Evolutionary conservation across 2,797 vertebrate genomes (phyloP), one percentile per base, ranked within the genome.

Genomic region (Aphelocoma californica): DNA sequence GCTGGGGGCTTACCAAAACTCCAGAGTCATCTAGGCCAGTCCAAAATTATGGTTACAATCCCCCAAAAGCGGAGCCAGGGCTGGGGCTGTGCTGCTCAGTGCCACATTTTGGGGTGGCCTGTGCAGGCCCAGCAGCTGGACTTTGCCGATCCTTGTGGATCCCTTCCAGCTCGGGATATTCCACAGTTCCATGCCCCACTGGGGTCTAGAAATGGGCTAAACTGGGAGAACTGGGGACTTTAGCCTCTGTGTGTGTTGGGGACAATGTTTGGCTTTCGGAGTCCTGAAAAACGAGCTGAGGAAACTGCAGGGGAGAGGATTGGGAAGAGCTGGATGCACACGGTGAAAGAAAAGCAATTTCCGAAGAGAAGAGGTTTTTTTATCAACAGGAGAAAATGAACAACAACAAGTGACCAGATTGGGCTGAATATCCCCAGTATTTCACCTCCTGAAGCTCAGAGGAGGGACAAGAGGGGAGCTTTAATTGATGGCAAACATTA

Each of bases 401-500:
- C 58, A 81, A 24, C 16, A 21, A 28, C 6, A 38, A 92, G 50
- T 72, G 82, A 32, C 72, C 61, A 28, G 25, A 45, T 18, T 91
- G 10, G 11, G 61, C 65, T 62, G 54, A 44, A 4, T 18, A 58
- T 73, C 40, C 66, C 31, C 9, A 25, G 28, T 14, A 20, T 81
- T 54, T 81, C 50, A 11, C 42, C 32, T 51, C n/a, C 58, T n/a
- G 31, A 78, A 75, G n/a, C 88, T 84, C 9, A 0, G 29, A 45
- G 60, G 17, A 78, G 44, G 42, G 61, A 83, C 67, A 64, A 28
- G 50, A 78, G 44, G 62, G 38, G 51, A 83, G 54, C 8, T 81
- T 88, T 91, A 92, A 92, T 78, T 90, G 65, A 83, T 90, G 66
- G 80, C 75, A 77, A 82, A 45, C 29, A 9, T 56, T 90, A 23